Percentiles rank a stretch among this genome's conserved stretches.
These are phyloP conservation scores for Argya squamiceps DNA, from an alignment of 2,797 vertebrate species.

Conservation along the genomic window DNA sequence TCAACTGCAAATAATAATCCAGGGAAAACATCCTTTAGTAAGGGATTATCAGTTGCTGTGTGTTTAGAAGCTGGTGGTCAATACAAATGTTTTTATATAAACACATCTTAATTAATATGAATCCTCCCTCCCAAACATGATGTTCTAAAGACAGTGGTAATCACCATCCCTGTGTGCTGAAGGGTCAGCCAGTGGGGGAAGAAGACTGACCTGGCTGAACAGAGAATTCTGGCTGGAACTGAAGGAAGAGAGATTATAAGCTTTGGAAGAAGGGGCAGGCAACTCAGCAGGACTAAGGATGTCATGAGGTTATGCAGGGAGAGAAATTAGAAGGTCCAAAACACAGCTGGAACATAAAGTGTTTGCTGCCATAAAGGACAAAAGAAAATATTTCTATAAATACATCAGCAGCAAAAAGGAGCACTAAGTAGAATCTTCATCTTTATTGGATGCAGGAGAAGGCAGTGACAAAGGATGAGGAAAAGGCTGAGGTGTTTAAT, in stretches of 20 bases:
- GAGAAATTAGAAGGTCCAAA: neutral
- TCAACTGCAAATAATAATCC: neutral
- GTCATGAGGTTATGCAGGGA: neutral
- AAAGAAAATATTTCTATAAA: neutral
- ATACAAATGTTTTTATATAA: neutral
- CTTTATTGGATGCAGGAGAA: neutral
- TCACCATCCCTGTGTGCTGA: neutral
- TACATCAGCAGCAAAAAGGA: neutral
- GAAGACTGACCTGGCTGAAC: neutral
- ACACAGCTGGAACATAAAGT: neutral
- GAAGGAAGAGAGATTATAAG: neutral
- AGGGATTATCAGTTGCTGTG: neutral
- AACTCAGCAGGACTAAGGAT: neutral
- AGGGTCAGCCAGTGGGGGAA: neutral
- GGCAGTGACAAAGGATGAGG: neutral
- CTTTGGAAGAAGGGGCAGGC: neutral
- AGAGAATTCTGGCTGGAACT: neutral
- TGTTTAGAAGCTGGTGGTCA: neutral
- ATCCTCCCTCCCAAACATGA: neutral
- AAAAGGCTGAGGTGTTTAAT: neutral
- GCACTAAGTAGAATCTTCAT: neutral
- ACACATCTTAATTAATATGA: neutral
- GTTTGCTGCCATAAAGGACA: neutral
- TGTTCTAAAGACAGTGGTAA: neutral
- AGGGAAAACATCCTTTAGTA: neutral